phyloP scores from a whole-genome alignment of 1,140 invertebrate genomes.

The Orchestia grillus region DNA sequence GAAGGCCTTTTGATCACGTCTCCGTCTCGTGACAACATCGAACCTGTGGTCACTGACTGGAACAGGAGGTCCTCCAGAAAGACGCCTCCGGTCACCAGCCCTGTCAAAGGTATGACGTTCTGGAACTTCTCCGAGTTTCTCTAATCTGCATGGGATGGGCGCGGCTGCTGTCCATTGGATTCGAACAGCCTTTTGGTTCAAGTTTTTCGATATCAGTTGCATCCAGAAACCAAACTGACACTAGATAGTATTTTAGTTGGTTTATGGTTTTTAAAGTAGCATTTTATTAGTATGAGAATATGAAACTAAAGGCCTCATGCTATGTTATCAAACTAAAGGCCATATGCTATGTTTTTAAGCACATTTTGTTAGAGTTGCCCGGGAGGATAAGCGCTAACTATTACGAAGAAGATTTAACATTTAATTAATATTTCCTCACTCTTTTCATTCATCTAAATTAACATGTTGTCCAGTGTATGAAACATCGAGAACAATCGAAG shows the following conservation, averaged over 20 bases:
- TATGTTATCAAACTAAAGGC: no score
- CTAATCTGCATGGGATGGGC: neutral
- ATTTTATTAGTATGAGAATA: neutral
- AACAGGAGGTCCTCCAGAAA: conserved; percentile 65
- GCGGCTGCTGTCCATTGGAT: conserved; percentile 7
- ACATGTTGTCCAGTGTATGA: neutral
- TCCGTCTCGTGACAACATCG: conserved; percentile 67
- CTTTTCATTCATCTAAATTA: neutral
- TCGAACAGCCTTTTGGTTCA: neutral
- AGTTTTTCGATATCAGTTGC: neutral
- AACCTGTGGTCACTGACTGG: conserved; percentile 67
- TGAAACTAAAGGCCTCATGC: no score
- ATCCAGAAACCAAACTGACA: neutral
- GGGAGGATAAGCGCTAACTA: neutral
- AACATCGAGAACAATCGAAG: neutral
- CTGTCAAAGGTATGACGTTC: conserved; percentile 65
- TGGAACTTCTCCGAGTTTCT: neutral
- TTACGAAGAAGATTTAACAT: neutral
- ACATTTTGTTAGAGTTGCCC: neutral
- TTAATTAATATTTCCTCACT: neutral
- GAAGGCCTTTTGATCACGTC: conserved; percentile 68
- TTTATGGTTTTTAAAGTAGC: neutral
- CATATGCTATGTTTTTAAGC: no score
- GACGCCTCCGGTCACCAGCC: conserved; percentile 68
- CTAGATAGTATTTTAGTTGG: neutral